phyloP scores from a whole-genome alignment of 2,113 vertebrate species.

The Megaceryle torquata region DNA sequence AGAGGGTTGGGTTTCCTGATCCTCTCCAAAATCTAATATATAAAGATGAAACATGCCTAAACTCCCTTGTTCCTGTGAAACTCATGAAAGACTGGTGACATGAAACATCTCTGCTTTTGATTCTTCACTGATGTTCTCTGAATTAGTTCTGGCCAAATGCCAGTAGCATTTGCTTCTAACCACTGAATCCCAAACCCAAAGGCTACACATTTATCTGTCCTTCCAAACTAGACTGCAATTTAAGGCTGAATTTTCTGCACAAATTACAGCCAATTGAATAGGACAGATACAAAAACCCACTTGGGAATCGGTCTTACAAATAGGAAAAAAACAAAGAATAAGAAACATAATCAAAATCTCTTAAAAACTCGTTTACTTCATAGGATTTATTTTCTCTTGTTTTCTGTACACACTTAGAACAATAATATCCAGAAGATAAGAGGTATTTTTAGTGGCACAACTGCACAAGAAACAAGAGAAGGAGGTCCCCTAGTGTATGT shows the following conservation, averaged over 20 bases:
- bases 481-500: accelerated
- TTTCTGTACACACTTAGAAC: background rate
- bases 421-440: background rate
- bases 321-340: background rate
- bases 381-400: background rate
- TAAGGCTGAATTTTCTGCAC: background rate
- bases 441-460: background rate
- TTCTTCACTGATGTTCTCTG: background rate
- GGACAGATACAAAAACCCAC: background rate
- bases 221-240: background rate
- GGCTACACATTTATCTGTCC: background rate
- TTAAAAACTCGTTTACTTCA: background rate
- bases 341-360: background rate
- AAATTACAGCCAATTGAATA: background rate
- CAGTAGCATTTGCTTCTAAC: background rate
- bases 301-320: accelerated
- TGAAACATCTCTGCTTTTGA: background rate
- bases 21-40: background rate
- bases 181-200: background rate
- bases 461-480: background rate
- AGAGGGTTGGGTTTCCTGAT: background rate
- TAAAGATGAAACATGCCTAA: background rate
- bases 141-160: background rate
- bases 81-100: background rate
- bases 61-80: background rate